Evolutionary conservation across 2,797 vertebrate genomes (phyloP), one percentile per base, ranked within the genome.

Genomic region (Salarias fasciatus): DNA sequence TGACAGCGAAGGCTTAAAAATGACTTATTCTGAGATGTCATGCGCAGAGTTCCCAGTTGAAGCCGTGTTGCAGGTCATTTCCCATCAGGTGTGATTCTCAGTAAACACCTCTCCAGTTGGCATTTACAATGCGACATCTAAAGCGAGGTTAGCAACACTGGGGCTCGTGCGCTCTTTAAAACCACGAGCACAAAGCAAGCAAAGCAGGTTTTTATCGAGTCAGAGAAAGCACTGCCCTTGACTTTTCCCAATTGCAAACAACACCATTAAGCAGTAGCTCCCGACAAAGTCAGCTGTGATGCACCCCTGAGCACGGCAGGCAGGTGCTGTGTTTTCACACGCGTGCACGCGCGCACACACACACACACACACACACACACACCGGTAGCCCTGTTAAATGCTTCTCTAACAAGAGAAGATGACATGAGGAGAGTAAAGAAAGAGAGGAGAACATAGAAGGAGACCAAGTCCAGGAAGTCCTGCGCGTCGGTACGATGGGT

Each of bases 121-220:
- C 69, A 65, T 78, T 81, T 80, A 51, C 51, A 57, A 68, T 49
- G 45, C 24, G 18, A 3, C 18, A 18, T 24, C 18, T 24, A 24
- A 24, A 24, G 37, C 18, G 51, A 60, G 73, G 50, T 51, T 46
- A 46, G 40, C 55, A 53, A 37, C 64, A 44, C 14, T 1, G 18
- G 56, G 33, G 45, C 71, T 53, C 66, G 54, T 67, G 51, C 42
- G 65, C 69, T 13, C 62, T 51, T 62, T 30, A 31, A 77, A 81
- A 63, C 41, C 47, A 52, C 54, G 69, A 64, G 71, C 67, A 68
- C 45, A 31, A 57, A 47, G 29, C 35, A 28, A 65, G 31, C 13
- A 48, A 67, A 63, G 70, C 31, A 41, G 40, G 8, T 65, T 85
- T 77, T 69, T 73, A 79, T 76, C 80, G 65, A 80, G 2, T 24